Conservation (phyloP, 2,888 invertebrate genomes). For the Folsomia manolachei region DNA sequence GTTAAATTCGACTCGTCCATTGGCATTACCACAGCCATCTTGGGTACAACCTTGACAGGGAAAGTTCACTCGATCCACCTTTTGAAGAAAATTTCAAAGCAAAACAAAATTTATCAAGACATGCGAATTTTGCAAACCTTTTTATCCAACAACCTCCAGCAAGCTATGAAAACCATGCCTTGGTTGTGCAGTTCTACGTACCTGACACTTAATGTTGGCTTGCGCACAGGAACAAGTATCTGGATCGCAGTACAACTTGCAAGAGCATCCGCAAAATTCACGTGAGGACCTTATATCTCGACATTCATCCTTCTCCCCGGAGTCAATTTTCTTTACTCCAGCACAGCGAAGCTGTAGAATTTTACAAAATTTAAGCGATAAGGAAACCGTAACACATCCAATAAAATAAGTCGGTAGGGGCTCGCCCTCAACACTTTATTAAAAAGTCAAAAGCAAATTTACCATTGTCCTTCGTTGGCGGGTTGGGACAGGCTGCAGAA, state of each 20-base stretch:
- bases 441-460: too few relatives aligned
- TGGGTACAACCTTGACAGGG: constrained; percentile 89
- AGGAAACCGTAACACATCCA: too few relatives aligned
- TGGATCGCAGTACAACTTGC: constrained; percentile 90
- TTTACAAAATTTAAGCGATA: too few relatives aligned
- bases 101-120: background rate
- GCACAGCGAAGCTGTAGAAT: constrained; percentile 89
- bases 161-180: background rate
- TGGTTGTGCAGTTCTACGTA: constrained; percentile 47
- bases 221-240: constrained; percentile 92
- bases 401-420: too few relatives aligned
- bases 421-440: too few relatives aligned
- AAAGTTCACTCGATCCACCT: constrained; percentile 90
- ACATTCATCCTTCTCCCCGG: constrained; percentile 89
- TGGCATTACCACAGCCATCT: constrained; percentile 87
- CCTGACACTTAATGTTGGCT: constrained; percentile 94
- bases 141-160: too few relatives aligned
- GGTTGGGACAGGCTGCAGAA: constrained; percentile 80
- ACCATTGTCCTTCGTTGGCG: constrained; percentile 81
- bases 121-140: too few relatives aligned
- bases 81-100: constrained; percentile 31
- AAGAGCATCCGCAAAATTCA: constrained; percentile 90
- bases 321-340: constrained; percentile 90
- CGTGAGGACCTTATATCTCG: constrained; percentile 84
- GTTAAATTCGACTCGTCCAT: constrained; percentile 93